These are phyloP conservation scores for Siderastrea radians DNA, from an alignment of 92 coral and sea anemone species.

Conservation along the genomic window DNA sequence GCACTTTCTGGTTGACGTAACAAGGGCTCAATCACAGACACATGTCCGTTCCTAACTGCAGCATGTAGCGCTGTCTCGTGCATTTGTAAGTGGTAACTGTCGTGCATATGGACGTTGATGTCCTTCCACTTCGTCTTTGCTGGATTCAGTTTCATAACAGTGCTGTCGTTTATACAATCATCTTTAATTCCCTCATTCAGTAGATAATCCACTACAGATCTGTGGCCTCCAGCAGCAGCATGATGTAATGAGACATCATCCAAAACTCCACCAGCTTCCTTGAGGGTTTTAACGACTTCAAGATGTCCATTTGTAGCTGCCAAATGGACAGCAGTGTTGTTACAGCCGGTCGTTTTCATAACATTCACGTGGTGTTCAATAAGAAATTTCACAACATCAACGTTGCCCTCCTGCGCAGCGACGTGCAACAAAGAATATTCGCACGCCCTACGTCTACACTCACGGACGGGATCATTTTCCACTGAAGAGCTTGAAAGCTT, in stretches of 20 bases:
- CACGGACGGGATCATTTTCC: constrained; percentile 2
- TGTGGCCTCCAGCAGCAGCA: too few relatives aligned
- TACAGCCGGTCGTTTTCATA: too few relatives aligned
- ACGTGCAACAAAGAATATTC: too few relatives aligned
- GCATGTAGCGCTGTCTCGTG: too few relatives aligned
- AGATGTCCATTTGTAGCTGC: too few relatives aligned
- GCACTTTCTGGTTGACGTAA: not conserved
- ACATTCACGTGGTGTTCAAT: too few relatives aligned
- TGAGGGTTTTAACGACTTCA: too few relatives aligned
- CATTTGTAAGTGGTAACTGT: too few relatives aligned
- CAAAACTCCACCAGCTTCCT: not conserved
- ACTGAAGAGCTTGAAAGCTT: not conserved
- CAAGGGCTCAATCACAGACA: constrained; percentile 48
- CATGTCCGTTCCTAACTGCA: not conserved
- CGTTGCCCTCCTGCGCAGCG: too few relatives aligned
- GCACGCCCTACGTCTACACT: not conserved
- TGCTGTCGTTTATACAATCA: not conserved
- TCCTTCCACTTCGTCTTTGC: not conserved
- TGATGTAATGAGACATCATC: not conserved
- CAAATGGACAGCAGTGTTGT: too few relatives aligned
- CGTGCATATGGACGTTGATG: not conserved
- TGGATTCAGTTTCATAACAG: not conserved
- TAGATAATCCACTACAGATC: too few relatives aligned
- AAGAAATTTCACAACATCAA: too few relatives aligned
- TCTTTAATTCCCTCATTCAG: not conserved